These are phyloP conservation scores for Patagioenas fasciata DNA, from an alignment of 2,113 vertebrate species.

Conservation along the genomic window DNA sequence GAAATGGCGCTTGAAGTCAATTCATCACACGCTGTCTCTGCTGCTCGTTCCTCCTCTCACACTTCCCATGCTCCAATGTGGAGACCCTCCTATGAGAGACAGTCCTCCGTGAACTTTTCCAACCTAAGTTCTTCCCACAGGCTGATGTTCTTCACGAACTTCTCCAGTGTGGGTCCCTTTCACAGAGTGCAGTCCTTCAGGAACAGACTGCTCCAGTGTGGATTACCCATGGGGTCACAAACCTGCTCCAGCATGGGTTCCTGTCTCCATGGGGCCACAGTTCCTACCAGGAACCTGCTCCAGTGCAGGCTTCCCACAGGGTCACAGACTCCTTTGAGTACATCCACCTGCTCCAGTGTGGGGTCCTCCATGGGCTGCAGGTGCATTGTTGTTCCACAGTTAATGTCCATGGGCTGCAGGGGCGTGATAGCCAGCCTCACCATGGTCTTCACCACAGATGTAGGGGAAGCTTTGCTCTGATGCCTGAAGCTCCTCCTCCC, in stretches of 20 bases:
- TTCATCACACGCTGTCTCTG: background rate
- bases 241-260: background rate
- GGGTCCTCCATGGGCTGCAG: background rate
- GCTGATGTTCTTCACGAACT: no score
- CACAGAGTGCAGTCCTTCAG: no score
- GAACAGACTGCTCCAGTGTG: no score
- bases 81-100: no score
- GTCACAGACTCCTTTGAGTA: background rate
- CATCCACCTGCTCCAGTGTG: background rate
- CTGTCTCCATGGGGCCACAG: background rate
- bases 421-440: background rate
- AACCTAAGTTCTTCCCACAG: background rate
- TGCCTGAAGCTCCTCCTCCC: background rate
- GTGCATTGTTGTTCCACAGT: background rate
- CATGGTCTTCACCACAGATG: background rate
- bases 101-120: background rate
- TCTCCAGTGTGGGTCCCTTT: no score
- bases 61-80: background rate
- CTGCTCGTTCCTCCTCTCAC: background rate
- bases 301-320: fast-evolving
- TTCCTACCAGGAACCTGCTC: background rate
- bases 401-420: background rate
- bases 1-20: background rate
- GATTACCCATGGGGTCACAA: background rate
- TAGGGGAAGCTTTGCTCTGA: background rate